Conservation (phyloP, 2,888 invertebrate genomes). For the Tinea pellionella region DNA sequence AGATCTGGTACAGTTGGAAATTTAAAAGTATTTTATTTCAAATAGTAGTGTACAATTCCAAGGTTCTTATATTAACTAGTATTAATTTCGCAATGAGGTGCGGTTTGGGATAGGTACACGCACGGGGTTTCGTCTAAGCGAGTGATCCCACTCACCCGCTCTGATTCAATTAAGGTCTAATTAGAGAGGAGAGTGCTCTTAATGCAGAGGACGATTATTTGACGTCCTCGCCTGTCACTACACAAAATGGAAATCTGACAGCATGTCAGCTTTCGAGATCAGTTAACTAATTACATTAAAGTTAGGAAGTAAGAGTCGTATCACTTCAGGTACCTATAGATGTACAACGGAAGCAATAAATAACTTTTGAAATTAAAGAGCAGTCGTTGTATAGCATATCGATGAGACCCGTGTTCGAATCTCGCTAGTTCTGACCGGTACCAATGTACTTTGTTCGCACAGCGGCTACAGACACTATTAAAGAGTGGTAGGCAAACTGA, state of each 20-base stretch:
- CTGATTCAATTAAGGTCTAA: constrained; percentile 65
- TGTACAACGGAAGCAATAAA: not conserved
- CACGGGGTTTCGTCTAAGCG: constrained; percentile 16
- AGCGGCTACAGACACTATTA: too few relatives aligned
- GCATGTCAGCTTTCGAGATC: constrained; percentile 33
- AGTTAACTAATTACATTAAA: constrained; percentile 11
- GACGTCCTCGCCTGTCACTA: constrained; percentile 51
- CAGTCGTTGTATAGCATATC: too few relatives aligned
- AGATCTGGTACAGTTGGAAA: constrained; percentile 14
- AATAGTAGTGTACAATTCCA: not conserved
- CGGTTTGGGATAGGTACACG: constrained; percentile 2
- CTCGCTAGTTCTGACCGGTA: too few relatives aligned
- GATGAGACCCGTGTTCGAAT: too few relatives aligned
- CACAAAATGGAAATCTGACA: constrained; percentile 60
- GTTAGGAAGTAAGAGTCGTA: not conserved
- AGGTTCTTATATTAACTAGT: not conserved
- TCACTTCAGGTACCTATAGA: not conserved
- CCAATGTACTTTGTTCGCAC: too few relatives aligned
- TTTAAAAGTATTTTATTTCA: constrained; percentile 1
- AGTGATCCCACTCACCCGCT: constrained; percentile 35
- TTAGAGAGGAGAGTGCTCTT: constrained; percentile 63
- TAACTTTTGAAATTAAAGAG: too few relatives aligned
- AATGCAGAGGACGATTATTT: constrained; percentile 52
- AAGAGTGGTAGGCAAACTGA: too few relatives aligned
- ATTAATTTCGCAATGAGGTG: not conserved